Conservation (phyloP, 2,113 vertebrate species). For the Spilogale gracilis region DNA sequence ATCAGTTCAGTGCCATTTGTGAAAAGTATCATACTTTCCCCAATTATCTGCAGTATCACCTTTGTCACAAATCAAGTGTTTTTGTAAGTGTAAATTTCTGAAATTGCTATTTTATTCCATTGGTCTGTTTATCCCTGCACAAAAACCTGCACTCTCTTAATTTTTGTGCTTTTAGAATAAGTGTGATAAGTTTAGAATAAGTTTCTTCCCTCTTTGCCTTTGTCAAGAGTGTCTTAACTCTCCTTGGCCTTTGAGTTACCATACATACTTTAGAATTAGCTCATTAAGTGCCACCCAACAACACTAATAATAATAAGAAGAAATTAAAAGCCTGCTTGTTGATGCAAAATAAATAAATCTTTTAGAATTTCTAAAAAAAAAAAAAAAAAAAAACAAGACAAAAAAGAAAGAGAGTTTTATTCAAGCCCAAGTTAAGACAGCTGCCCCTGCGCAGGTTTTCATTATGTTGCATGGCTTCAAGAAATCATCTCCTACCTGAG, state of each 20-base stretch:
- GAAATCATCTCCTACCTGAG: neutral
- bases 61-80: neutral
- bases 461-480: neutral
- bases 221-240: neutral
- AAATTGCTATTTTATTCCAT: neutral
- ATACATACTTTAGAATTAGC: conserved; percentile 53
- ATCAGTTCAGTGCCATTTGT: neutral
- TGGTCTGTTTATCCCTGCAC: neutral
- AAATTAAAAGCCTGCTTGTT: neutral
- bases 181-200: conserved; percentile 29
- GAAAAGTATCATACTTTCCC: neutral
- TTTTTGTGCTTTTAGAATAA: conserved; percentile 49
- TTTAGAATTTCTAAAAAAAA: neutral
- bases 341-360: neutral
- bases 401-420: neutral
- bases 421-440: neutral
- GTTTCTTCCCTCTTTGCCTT: neutral
- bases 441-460: neutral
- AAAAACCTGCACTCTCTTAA: neutral
- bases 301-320: too few species aligned
- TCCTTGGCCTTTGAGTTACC: conserved; percentile 19
- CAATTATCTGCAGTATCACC: neutral
- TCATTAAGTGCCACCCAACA: neutral
- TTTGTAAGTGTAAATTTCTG: neutral
- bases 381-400: neutral